Evolutionary conservation across 2,888 invertebrate genomes (phyloP).

Genomic region (Agrochola lychnidis): DNA sequence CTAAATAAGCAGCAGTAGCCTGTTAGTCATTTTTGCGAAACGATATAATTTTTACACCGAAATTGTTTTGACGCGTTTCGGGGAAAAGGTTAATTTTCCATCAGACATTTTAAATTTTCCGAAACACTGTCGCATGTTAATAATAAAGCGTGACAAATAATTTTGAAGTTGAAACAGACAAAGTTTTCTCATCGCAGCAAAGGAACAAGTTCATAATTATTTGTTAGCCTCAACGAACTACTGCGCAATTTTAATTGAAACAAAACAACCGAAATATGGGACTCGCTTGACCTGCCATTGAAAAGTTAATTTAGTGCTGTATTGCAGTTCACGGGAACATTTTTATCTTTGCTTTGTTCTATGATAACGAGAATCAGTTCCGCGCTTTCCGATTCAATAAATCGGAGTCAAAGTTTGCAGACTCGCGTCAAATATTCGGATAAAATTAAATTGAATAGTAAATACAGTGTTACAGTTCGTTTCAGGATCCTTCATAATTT

Average conservation of each 20-base stretch:
- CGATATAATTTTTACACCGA: conserved; percentile 50
- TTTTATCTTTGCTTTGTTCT: conserved; percentile 49
- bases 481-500: conserved; percentile 46
- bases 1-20: conserved; percentile 49
- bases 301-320: conserved; percentile 73
- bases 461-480: conserved; percentile 45
- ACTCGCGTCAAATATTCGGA: conserved; percentile 53
- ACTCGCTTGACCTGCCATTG: conserved; percentile 79
- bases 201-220: conserved; percentile 85
- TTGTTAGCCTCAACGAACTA: conserved; percentile 79
- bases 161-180: conserved; percentile 73
- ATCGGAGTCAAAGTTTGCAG: conserved; percentile 51
- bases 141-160: conserved; percentile 71
- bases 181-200: conserved; percentile 84
- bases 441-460: conserved; percentile 56
- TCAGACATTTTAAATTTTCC: conserved; percentile 50
- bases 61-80: conserved; percentile 59
- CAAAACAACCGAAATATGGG: conserved; percentile 81
- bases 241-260: conserved; percentile 84
- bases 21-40: conserved; percentile 54
- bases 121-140: conserved; percentile 56
- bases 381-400: conserved; percentile 45
- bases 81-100: conserved; percentile 56
- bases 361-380: conserved; percentile 32
- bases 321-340: conserved; percentile 49